Conservation (phyloP, 2,888 invertebrate species). For the Asteroscopus sphinx region DNA sequence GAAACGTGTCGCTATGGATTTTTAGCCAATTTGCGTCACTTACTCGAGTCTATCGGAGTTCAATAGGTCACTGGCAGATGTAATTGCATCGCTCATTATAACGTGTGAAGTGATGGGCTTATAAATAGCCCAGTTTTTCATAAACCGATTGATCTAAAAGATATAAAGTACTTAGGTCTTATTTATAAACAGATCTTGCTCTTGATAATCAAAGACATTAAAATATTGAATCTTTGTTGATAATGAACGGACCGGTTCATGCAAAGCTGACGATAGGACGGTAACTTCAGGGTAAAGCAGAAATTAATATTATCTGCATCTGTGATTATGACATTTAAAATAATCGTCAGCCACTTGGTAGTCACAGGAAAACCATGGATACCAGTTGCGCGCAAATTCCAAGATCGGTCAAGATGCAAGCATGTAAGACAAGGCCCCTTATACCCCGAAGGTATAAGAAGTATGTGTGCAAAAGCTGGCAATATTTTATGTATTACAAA, state of each 20-base stretch:
- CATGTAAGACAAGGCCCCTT: no score
- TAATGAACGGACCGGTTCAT: slow-evolving; percentile 25
- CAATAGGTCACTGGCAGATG: slow-evolving; percentile 39
- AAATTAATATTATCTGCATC: slow-evolving; percentile 19
- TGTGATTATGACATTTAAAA: slow-evolving; percentile 11
- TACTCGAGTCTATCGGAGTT: slow-evolving; percentile 33
- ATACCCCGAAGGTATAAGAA: background rate
- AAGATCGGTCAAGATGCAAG: no score
- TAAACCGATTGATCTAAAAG: background rate
- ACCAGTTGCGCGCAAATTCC: no score
- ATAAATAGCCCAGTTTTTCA: slow-evolving; percentile 10
- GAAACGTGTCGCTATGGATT: slow-evolving; percentile 32
- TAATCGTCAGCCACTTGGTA: slow-evolving; percentile 5
- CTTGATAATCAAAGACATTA: no score
- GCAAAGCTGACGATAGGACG: slow-evolving; percentile 11
- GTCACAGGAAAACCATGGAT: background rate
- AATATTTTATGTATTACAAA: background rate
- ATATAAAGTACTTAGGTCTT: no score
- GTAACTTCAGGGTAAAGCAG: slow-evolving; percentile 12
- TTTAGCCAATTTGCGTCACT: slow-evolving; percentile 45
- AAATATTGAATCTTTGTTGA: no score
- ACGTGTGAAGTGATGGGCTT: slow-evolving; percentile 15
- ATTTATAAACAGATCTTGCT: slow-evolving; percentile 22
- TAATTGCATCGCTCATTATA: slow-evolving; percentile 25
- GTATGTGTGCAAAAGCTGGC: background rate